Conservation (phyloP, 2,797 vertebrate genomes). For the Ataeniobius toweri region DNA sequence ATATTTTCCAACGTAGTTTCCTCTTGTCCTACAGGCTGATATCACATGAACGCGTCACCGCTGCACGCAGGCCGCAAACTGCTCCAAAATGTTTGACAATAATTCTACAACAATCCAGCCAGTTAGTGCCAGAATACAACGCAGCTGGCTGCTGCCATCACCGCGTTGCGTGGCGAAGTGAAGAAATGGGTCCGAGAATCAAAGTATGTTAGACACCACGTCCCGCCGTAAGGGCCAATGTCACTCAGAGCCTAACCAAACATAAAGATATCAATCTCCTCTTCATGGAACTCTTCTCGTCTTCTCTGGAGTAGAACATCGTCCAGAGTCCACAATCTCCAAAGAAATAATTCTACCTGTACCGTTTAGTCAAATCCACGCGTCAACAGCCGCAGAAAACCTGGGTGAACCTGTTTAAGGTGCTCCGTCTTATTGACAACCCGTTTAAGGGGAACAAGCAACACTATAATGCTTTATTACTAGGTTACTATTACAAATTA, state of each 20-base stretch:
- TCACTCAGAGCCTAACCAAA: not conserved
- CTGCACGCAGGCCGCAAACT: not conserved
- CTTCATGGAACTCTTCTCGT: not conserved
- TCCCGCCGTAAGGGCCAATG: not conserved
- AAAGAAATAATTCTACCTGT: no score
- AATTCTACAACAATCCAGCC: not conserved
- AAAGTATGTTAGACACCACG: not conserved
- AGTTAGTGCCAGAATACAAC: not conserved
- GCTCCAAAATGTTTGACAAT: not conserved
- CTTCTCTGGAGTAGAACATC: not conserved
- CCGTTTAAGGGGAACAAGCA: not conserved
- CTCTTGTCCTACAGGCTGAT: not conserved
- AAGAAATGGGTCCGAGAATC: not conserved
- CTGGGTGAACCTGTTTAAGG: not conserved
- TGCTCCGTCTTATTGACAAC: no score
- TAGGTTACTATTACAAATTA: not conserved
- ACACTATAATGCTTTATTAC: not conserved
- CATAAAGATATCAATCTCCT: not conserved
- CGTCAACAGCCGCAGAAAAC: not conserved
- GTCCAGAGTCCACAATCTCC: not conserved
- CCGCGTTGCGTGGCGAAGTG: not conserved
- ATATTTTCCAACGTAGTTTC: not conserved
- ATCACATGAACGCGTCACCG: not conserved
- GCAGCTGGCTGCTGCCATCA: not conserved
- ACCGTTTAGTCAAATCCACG: no score